Percentiles rank a stretch among this genome's conserved stretches.
Evolutionary conservation across 2,888 invertebrate species (phyloP).

Genomic region (Drosophila siamana): DNA sequence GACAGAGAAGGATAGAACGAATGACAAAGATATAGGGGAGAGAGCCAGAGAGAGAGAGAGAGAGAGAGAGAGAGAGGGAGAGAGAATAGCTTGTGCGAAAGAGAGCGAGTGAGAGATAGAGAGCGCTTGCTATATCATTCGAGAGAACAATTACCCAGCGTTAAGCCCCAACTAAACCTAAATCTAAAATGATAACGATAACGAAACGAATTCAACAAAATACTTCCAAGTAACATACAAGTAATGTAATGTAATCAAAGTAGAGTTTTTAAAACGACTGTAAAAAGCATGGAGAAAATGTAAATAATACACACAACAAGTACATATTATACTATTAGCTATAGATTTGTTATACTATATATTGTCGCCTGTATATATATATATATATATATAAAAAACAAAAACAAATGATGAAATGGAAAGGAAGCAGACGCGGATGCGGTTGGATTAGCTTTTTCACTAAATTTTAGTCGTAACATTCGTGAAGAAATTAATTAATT

Average conservation of each 20-base stretch:
- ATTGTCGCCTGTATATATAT: slow-evolving; percentile 42
- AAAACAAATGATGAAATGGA: slow-evolving; percentile 7
- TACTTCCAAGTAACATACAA: slow-evolving; percentile 56
- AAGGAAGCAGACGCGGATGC: neutral
- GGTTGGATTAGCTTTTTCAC: slow-evolving; percentile 61
- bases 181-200: neutral
- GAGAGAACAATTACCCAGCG: slow-evolving; percentile 37
- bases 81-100: no score
- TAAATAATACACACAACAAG: slow-evolving; percentile 38
- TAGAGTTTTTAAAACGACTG: slow-evolving; percentile 72
- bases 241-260: slow-evolving; percentile 52
- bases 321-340: slow-evolving; percentile 31
- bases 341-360: slow-evolving; percentile 45
- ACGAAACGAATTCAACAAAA: slow-evolving; percentile 39
- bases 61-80: neutral
- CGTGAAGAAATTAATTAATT: slow-evolving; percentile 25
- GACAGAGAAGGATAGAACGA: neutral
- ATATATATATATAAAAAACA: slow-evolving; percentile 16
- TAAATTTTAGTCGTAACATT: slow-evolving; percentile 38
- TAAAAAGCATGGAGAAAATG: slow-evolving; percentile 49
- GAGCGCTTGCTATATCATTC: slow-evolving; percentile 23
- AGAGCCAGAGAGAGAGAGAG: neutral
- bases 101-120: neutral
- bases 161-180: slow-evolving; percentile 29
- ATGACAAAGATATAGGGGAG: neutral